Base-by-base conservation (phyloP, 2,888 invertebrate species). In the Gari tellinella region DNA sequence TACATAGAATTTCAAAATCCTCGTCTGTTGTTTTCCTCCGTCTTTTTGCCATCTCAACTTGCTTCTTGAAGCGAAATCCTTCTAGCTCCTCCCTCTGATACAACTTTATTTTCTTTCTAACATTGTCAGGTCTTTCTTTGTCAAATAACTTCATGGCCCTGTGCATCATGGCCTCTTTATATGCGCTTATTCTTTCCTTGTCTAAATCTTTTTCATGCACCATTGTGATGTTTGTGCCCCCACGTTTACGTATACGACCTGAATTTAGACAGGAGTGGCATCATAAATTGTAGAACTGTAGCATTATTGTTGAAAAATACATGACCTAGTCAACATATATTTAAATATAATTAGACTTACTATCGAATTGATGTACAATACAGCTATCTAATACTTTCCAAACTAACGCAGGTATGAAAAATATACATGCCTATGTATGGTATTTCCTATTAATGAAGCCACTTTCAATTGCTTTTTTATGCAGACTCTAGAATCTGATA, bases 201-300 rank as follows among this genome's bases (percentile, higher is more conserved):
- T 68, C 58, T 12, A 79, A 19, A 14, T 53, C 45, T 40, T 62
- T 58, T 31, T 61, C 68, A 41, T 53, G 21, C 37, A 64, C 79
- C 48, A 74, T 45, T 1, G 67, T 43, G 21, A 74, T 37, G 17
- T 56, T 58, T 8, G 45, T 62, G n/a, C 72, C 79, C 15, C 65
- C 67, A 31, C 68, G 56, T 43, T 72, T 72, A 21, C 81, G 67
- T 41, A 65, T 76, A 38, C 79, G 76, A 43, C 81, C 81, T 81
- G 55, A n/a, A 70, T 45, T 26, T 21, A 12, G 51, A 51, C n/a
- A n/a, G n/a, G n/a, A n/a, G n/a, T n/a, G n/a, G n/a, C n/a, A n/a
- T n/a, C n/a, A n/a, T n/a, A n/a, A n/a, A n/a, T n/a, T n/a, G n/a
- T n/a, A n/a, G n/a, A n/a, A n/a, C n/a, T n/a, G n/a, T n/a, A n/a